Percentiles rank a stretch among this genome's conserved stretches.
These are phyloP conservation scores for Entelurus aequoreus DNA, from an alignment of 2,113 vertebrate genomes.

Conservation along the genomic window DNA sequence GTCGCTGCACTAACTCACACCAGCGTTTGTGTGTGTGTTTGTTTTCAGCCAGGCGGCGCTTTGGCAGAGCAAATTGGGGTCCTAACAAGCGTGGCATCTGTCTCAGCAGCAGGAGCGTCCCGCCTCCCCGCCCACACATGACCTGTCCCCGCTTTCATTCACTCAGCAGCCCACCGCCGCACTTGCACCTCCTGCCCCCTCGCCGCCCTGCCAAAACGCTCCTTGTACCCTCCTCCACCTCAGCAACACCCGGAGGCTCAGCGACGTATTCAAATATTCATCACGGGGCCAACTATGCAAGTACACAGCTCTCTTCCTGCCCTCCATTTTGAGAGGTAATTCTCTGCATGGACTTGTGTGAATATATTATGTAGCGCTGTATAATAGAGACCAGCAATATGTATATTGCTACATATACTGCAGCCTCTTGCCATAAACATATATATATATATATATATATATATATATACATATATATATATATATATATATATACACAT, in stretches of 20 bases:
- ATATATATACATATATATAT: too few relatives aligned
- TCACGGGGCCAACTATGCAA: conserved; percentile 46
- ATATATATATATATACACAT: too few relatives aligned
- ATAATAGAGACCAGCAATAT: too few relatives aligned
- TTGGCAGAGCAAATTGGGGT: conserved; percentile 66
- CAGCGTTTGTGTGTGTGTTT: conserved; percentile 62
- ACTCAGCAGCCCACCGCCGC: conserved; percentile 54
- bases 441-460: too few relatives aligned
- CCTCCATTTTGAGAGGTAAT: conserved; percentile 62
- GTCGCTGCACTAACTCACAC: conserved; percentile 38
- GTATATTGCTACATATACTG: too few relatives aligned
- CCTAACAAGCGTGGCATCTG: conserved; percentile 74
- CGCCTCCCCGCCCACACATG: conserved; percentile 71
- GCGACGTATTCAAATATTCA: conserved; percentile 65
- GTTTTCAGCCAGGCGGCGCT: conserved; percentile 65
- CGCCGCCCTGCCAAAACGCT: conserved; percentile 48
- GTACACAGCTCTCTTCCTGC: conserved; percentile 34
- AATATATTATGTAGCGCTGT: too few relatives aligned
- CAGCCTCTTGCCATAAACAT: too few relatives aligned
- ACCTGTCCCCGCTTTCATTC: conserved; percentile 66
- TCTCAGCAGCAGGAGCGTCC: conserved; percentile 74
- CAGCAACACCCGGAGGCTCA: conserved; percentile 54
- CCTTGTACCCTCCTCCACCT: conserved; percentile 38
- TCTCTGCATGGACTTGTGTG: conserved; percentile 8
- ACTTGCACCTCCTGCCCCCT: conserved; percentile 20